Evolutionary conservation across 2,113 vertebrate genomes (phyloP), one percentile per base, ranked within the genome.

Genomic region (Gopherus evgoodei): DNA sequence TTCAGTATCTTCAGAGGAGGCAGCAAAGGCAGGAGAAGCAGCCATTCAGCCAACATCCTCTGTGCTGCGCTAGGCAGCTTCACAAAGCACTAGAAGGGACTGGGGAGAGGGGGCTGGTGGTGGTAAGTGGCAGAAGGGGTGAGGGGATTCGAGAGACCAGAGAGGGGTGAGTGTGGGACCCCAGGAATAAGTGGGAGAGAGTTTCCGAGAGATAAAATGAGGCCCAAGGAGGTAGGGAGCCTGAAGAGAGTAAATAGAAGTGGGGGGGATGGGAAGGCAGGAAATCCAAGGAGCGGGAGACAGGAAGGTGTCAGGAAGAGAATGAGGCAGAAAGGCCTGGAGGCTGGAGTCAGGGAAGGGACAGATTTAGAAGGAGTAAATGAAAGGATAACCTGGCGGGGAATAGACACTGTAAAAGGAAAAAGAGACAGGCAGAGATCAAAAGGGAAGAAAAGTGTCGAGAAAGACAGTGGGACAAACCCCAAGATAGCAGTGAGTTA

Each of bases 1-100:
- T 82, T 65, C 38, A 8, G 12, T 49, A 0, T 16, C 62, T 35
- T 6, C 0, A 2, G 31, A 6, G 27, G 72, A 8, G 1, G 8
- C 50, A 54, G 35, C 49, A 52, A 52, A 29, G 50, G 38, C 2
- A 13, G 2, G 24, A 42, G 83, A 82, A 38, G n/a, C 52, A 53
- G 52, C 29, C 49, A 29, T 13, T 24, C 92, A 72, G 21, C 76
- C 56, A 38, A 69, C 16, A 50, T 6, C 42, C 38, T 76, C 19
- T 11, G n/a, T 72, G 75, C 38, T 44, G 9, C 25, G 11, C 38
- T 24, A 75, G 22, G 38, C 72, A 75, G 72, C 72, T 42, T 11
- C 72, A 42, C 38, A 44, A 75, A 44, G 22, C 21, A 76, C 38
- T 76, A 42, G 75, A 44, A 27, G 42, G 24, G 42, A 25, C 35